Percentiles rank a stretch among this genome's conserved stretches.
phyloP scores from a whole-genome alignment of 2,888 invertebrate genomes.

The Napeogenes inachia region DNA sequence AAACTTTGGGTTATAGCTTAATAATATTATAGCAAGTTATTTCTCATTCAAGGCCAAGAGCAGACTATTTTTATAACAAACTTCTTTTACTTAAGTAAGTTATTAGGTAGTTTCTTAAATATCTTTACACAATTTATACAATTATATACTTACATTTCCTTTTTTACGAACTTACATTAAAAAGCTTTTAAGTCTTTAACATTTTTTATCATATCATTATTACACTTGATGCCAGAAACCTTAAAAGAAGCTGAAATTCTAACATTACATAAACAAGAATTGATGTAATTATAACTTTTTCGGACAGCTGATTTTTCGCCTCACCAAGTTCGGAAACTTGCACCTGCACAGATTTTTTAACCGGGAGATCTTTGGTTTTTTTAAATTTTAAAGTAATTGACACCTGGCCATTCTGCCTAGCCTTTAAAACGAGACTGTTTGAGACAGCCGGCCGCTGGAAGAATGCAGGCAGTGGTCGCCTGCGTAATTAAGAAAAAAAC shows the following conservation, averaged over 20 bases:
- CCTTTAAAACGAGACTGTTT: slow-evolving; percentile 18
- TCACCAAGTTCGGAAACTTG: slow-evolving; percentile 48
- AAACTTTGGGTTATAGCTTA: too few species aligned
- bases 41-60: too few species aligned
- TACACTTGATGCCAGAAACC: too few species aligned
- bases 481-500: slow-evolving; percentile 48
- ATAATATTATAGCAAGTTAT: too few species aligned
- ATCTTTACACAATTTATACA: too few species aligned
- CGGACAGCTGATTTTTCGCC: slow-evolving; percentile 67
- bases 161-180: too few species aligned
- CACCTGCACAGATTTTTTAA: slow-evolving; percentile 75
- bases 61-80: too few species aligned
- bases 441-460: slow-evolving; percentile 48
- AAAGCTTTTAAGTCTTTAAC: too few species aligned
- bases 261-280: slow-evolving; percentile 29
- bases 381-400: slow-evolving; percentile 56
- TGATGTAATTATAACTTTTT: slow-evolving; percentile 49
- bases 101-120: too few species aligned
- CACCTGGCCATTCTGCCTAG: slow-evolving; percentile 67
- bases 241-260: slow-evolving; percentile 22
- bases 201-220: too few species aligned
- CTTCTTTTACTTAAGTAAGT: too few species aligned
- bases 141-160: too few species aligned
- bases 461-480: slow-evolving; percentile 36
- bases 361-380: slow-evolving; percentile 57